Conservation (phyloP, 37 sponge, comb jelly and placozoan genomes). For the Spongilla lacustris region DNA sequence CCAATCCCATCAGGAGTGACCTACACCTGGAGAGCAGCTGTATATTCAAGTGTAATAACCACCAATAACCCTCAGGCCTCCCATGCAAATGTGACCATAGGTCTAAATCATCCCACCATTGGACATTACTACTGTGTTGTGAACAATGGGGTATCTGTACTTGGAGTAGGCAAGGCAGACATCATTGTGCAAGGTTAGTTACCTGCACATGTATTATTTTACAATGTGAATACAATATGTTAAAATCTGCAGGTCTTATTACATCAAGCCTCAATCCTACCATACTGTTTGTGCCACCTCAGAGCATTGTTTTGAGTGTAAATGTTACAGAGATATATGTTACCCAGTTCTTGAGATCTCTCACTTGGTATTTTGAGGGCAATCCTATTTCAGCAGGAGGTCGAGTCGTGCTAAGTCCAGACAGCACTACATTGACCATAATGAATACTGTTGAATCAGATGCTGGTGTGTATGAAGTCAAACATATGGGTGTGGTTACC, state of each 20-base stretch:
- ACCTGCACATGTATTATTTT: background rate
- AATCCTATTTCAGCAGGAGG: background rate
- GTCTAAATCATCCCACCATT: background rate
- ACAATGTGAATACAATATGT: background rate
- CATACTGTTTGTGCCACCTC: background rate
- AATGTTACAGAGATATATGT: background rate
- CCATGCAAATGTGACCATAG: background rate
- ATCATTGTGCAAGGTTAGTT: background rate
- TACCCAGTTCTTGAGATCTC: background rate
- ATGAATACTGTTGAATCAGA: background rate
- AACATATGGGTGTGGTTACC: background rate
- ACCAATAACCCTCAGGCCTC: background rate
- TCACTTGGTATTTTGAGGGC: background rate
- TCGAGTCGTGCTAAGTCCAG: background rate
- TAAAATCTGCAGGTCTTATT: background rate
- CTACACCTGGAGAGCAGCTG: background rate
- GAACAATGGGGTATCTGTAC: background rate
- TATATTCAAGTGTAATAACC: background rate
- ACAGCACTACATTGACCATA: background rate
- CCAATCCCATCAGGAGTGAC: background rate
- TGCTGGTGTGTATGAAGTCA: background rate
- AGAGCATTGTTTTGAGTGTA: background rate
- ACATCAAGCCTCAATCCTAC: background rate
- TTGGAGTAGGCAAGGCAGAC: background rate
- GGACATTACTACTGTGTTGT: background rate